These are phyloP conservation scores for Agrotis puta DNA, from an alignment of 2,888 invertebrate species.

Conservation along the genomic window DNA sequence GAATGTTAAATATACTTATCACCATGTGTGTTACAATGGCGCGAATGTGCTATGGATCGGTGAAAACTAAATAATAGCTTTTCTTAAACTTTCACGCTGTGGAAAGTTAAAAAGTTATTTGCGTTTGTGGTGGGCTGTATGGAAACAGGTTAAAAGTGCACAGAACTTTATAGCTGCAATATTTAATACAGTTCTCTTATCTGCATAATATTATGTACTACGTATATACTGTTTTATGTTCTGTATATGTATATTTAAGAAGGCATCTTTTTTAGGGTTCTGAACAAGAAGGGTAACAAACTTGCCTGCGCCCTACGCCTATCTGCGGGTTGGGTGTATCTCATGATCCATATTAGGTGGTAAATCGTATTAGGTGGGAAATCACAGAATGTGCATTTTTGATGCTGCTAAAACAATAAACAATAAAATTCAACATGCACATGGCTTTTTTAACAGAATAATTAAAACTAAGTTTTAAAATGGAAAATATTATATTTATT, in stretches of 20 bases:
- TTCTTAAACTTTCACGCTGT: slow-evolving; percentile 69
- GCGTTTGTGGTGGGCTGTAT: slow-evolving; percentile 18
- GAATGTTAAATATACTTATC: slow-evolving; percentile 67
- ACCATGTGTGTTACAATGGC: slow-evolving; percentile 59
- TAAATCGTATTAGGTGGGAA: too few relatives aligned
- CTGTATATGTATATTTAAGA: not conserved
- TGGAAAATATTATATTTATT: not conserved
- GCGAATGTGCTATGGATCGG: slow-evolving; percentile 63
- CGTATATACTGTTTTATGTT: not conserved
- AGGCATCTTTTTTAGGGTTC: not conserved
- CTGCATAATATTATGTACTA: not conserved
- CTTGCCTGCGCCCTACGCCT: too few relatives aligned
- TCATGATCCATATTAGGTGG: too few relatives aligned
- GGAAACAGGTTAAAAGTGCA: not conserved
- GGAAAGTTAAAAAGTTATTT: slow-evolving; percentile 60
- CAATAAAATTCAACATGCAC: too few relatives aligned
- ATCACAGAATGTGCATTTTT: too few relatives aligned
- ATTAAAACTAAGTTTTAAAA: slow-evolving; percentile 8
- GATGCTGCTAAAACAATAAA: too few relatives aligned
- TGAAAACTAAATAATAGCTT: slow-evolving; percentile 67
- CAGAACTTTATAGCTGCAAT: not conserved
- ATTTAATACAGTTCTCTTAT: too few relatives aligned
- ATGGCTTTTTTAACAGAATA: not conserved
- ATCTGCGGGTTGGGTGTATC: too few relatives aligned
- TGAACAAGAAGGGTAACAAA: too few relatives aligned